A percentile compares a stretch with the other conserved stretches of the same genome.
These are phyloP conservation scores for Cyprinella venusta DNA, from an alignment of 2,797 vertebrate genomes.

Conservation along the genomic window DNA sequence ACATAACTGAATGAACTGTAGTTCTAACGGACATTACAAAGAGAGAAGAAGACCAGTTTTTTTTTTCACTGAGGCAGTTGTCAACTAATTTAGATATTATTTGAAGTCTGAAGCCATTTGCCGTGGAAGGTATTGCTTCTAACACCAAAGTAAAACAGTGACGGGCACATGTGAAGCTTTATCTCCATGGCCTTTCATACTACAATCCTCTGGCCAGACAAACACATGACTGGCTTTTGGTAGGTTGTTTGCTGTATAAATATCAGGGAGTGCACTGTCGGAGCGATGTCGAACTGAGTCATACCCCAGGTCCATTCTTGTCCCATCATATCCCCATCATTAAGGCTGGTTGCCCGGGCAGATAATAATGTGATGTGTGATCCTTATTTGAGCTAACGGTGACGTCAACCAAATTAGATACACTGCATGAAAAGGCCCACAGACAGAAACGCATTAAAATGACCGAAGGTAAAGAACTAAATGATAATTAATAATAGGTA, in stretches of 20 bases:
- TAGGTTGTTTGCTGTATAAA: constrained; percentile 69
- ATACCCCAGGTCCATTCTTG: constrained; percentile 26
- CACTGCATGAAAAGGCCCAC: background rate
- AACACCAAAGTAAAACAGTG: constrained; percentile 18
- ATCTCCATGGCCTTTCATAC: background rate
- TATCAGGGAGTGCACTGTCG: constrained; percentile 58
- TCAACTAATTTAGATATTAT: constrained; percentile 30
- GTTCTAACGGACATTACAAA: background rate
- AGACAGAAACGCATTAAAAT: background rate
- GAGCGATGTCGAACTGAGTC: constrained; percentile 51
- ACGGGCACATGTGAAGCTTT: constrained; percentile 38
- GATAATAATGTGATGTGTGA: constrained; percentile 26
- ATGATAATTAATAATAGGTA: background rate
- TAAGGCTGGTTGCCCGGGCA: constrained; percentile 20
- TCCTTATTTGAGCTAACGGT: constrained; percentile 26
- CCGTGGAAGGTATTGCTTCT: background rate
- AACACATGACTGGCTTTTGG: constrained; percentile 56
- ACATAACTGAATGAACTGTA: background rate
- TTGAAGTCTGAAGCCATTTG: constrained; percentile 39
- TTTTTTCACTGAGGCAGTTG: background rate
- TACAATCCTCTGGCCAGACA: constrained; percentile 42
- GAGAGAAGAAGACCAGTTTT: background rate
- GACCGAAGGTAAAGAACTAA: background rate
- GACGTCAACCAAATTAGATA: background rate
- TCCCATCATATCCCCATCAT: constrained; percentile 32